These are phyloP conservation scores for Grammomys dolichurus DNA, from an alignment of 2,113 vertebrate species.

Conservation along the genomic window DNA sequence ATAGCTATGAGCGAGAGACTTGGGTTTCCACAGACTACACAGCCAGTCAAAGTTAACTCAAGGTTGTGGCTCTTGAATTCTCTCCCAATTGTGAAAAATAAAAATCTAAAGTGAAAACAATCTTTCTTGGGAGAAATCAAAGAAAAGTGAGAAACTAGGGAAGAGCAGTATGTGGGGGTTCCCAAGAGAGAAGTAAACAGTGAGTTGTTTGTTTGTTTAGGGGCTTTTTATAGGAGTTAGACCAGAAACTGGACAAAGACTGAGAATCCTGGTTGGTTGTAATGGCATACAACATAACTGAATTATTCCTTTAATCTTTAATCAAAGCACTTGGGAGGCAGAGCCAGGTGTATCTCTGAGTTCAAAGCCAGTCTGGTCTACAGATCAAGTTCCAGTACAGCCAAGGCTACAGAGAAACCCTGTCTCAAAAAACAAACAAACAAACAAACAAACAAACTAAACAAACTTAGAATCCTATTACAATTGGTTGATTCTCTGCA, in stretches of 20 bases:
- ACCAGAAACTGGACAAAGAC: neutral
- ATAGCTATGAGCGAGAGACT: neutral
- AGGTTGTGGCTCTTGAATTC: neutral
- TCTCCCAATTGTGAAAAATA: neutral
- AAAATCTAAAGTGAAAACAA: neutral
- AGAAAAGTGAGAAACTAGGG: neutral
- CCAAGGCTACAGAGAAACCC: neutral
- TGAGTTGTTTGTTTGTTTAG: neutral
- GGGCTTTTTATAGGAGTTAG: neutral
- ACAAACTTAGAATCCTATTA: neutral
- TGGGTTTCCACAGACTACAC: neutral
- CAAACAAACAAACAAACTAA: neutral
- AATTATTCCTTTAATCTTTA: neutral
- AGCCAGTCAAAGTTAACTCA: neutral
- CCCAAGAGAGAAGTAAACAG: neutral
- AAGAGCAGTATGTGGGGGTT: neutral
- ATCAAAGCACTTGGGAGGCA: neutral
- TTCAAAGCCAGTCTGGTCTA: neutral
- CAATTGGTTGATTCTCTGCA: neutral
- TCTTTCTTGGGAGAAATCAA: neutral
- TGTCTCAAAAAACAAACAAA: neutral
- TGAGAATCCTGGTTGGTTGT: neutral
- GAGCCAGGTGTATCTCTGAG: neutral
- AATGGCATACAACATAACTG: too few relatives aligned
- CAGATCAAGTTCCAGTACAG: neutral